Evolutionary conservation across 2,797 vertebrate species (phyloP), one percentile per base, ranked within the genome.

Genomic region (Choloepus didactylus): DNA sequence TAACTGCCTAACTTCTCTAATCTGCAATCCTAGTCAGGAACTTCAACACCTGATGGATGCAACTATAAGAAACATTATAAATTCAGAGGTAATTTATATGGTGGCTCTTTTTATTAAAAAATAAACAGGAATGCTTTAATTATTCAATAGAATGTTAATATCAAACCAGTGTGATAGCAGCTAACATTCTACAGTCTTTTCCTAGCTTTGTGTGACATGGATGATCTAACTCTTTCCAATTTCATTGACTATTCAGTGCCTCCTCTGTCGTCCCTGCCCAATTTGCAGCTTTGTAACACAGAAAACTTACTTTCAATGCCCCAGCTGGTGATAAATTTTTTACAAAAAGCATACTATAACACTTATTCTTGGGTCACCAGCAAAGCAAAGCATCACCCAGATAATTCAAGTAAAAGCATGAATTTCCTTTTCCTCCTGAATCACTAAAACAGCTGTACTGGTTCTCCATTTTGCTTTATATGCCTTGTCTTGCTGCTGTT

Each of bases 71-170:
- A 97, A 97, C 94, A 93, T 95, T 97, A 97, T 73, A 80, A 97
- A 97, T 91, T 87, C 97, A 79, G 93, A 96, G 89, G 76, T 96
- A 97, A 98, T 97, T 97, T 97, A 95, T 93, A 90, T 51, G 86
- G 97, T 96, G 97, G 98, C 97, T 95, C 82, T 97, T 98, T 98
- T 97, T 98, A 98, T 98, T 98, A 98, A 98, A 98, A 98, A 98
- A 97, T 98, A 98, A 98, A 98, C 97, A 98, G 98, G 89, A 84
- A 79, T 91, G 70, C 93, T 98, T 98, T 97, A 98, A 98, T 98
- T 98, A 98, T 98, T 98, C 98, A 98, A 97, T 87, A 97, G 97
- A 59, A 98, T 97, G 97, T 98, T 98, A 98, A 97, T 97, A 98
- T 95, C 96, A 98, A 97, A 97, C 96, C 98, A 96, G 95, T 75